Evolutionary conservation across 2,797 vertebrate genomes (phyloP).

Genomic region (Acanthurus tractus): DNA sequence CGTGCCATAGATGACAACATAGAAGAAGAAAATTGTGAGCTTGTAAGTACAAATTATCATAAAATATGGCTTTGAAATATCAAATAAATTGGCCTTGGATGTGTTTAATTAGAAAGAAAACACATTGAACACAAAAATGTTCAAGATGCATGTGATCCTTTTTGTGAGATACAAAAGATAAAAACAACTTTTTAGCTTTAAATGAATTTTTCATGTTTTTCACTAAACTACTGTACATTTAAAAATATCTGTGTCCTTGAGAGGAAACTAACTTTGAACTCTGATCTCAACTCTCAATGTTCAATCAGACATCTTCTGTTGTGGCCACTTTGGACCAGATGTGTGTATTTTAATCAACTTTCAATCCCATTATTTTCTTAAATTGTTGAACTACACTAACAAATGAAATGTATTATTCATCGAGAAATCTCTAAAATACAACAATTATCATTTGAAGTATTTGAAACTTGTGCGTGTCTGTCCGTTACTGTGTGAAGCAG

Average conservation of each 20-base stretch:
- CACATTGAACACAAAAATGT: background rate
- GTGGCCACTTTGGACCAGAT: no score
- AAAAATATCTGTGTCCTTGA: background rate
- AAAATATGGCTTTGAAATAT: background rate
- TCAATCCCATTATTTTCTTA: no score
- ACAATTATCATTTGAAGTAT: no score
- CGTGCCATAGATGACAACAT: background rate
- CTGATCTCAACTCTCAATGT: no score
- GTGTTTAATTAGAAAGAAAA: background rate
- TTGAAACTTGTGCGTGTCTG: background rate
- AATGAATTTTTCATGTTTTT: slow-evolving; percentile 1
- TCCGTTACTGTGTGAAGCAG: slow-evolving; percentile 68
- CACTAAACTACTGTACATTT: background rate
- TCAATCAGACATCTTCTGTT: no score
- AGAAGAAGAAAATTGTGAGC: background rate
- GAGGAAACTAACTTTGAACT: background rate
- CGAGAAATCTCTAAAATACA: no score
- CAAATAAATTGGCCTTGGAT: background rate
- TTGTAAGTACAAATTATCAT: background rate
- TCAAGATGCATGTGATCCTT: background rate
- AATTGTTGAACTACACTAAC: no score
- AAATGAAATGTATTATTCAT: no score
- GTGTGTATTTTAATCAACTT: no score
- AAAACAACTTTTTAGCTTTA: background rate
- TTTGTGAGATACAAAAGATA: background rate